Base-by-base conservation (phyloP, 2,888 invertebrate species). In the Megamerina dolium region DNA sequence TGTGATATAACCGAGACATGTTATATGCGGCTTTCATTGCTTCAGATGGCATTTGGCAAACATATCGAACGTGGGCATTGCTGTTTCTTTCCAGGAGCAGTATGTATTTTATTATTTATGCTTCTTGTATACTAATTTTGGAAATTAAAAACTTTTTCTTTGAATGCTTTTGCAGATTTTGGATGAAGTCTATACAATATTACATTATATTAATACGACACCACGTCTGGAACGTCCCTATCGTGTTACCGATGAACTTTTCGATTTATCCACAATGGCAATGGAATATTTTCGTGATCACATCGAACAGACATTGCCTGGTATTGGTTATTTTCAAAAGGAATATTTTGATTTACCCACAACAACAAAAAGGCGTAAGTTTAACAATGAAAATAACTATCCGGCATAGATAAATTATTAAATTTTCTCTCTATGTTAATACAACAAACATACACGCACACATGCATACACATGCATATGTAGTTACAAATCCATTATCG, bases 231-330 rank as follows among this genome's bases (percentile, higher is more conserved):
- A 85, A 51, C 78, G 90, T 61, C 90, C 93, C 34, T 93, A 89
- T 72, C 90, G 91, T 73, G 89, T 94, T 47, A 90, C 92, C 8
- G 93, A 93, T 74, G 93, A 94, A 71, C 75, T 94, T 44, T 90
- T 92, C 73, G 94, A 94, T 74, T 77, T 94, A 51, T 92, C 92
- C 29, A 91, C 92, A 29, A 94, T 94, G 94, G 94, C 94, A 26
- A 93, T 94, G 93, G 94, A 94, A 73, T 93, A 93, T 72, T 94
- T 94, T 72, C 92, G 92, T 69, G 93, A 94, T 70, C 84, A 87
- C 60, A 89, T 94, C 66, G 92, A 92, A 69, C 89, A 92, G 6
- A 83, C 83, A 54, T 75, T 91, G 61, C 91, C 91, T 27, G 89
- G 90, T 72, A 87, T 91, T 52, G 86, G 87, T 36, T 90, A 87